Conservation (phyloP, 1,140 invertebrate genomes). For the Zophobas atratus region DNA sequence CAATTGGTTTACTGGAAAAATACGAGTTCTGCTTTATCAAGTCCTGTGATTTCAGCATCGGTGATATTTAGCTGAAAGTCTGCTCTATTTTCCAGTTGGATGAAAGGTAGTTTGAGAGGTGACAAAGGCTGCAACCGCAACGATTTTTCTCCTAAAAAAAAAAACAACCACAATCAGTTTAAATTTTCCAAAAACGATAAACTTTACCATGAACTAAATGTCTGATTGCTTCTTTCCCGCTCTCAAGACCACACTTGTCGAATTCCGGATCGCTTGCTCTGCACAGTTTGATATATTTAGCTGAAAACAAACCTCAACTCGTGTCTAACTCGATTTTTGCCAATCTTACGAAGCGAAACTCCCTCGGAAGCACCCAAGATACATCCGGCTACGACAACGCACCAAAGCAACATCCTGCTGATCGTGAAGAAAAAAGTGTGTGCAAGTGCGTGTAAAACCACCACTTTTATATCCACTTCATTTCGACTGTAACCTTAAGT, state of each 20-base stretch:
- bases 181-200: not conserved
- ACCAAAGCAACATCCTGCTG: not conserved
- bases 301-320: conserved; percentile 56
- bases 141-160: conserved; percentile 57
- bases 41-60: conserved; percentile 54
- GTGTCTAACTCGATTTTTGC: not conserved
- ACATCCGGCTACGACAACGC: conserved; percentile 4
- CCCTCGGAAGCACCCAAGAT: not conserved
- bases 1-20: conserved; percentile 58
- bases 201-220: conserved; percentile 57
- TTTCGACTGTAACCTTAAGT: conserved; percentile 8
- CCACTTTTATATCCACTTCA: conserved; percentile 1
- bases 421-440: not conserved
- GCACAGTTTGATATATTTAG: conserved; percentile 63
- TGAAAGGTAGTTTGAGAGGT: conserved; percentile 58
- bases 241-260: conserved; percentile 61
- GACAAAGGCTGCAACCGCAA: conserved; percentile 56
- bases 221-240: conserved; percentile 60
- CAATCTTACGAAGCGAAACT: conserved; percentile 6
- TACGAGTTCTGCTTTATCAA: conserved; percentile 54
- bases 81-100: conserved; percentile 53
- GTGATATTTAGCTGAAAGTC: conserved; percentile 56
- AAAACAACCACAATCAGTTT: not conserved
- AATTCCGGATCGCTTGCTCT: conserved; percentile 61
- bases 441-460: not conserved